Evolutionary conservation across 1,140 invertebrate species (phyloP).

Genomic region (Bombus impatiens): DNA sequence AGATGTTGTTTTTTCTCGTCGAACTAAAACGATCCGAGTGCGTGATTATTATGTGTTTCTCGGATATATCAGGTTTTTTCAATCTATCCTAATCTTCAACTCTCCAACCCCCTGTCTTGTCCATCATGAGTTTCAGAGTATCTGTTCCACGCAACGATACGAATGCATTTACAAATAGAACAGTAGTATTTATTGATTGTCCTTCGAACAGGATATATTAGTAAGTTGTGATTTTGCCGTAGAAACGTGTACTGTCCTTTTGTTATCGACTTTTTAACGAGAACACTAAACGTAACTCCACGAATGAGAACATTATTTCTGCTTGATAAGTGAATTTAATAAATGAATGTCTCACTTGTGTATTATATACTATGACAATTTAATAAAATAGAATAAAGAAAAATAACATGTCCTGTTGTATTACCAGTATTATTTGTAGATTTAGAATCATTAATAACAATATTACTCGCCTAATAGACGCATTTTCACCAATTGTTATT

Average conservation of each 20-base stretch:
- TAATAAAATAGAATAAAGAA: conserved; percentile 54
- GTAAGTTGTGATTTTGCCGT: conserved; percentile 59
- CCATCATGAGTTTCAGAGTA: conserved; percentile 58
- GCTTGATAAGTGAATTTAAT: conserved; percentile 64
- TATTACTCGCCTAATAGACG: background rate
- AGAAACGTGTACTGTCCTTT: conserved; percentile 55
- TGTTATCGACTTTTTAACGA: conserved; percentile 61
- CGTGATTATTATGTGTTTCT: conserved; percentile 48
- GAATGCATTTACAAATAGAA: conserved; percentile 67
- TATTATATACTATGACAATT: conserved; percentile 49
- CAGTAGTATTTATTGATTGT: conserved; percentile 67
- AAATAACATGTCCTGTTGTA: background rate
- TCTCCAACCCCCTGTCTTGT: too few species aligned
- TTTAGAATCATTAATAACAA: background rate
- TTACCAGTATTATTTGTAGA: background rate
- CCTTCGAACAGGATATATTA: conserved; percentile 54
- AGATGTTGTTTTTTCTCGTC: conserved; percentile 20
- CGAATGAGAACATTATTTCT: conserved; percentile 54
- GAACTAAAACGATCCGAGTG: conserved; percentile 19
- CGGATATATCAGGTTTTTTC: conserved; percentile 40
- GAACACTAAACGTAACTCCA: conserved; percentile 46
- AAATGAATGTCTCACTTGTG: conserved; percentile 55
- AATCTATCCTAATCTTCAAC: background rate
- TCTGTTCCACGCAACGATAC: conserved; percentile 61
- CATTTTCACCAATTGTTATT: background rate